A percentile compares a stretch with the other conserved stretches of the same genome.
phyloP scores from a whole-genome alignment of 2,113 vertebrate species.

The Regulus satrapa region DNA sequence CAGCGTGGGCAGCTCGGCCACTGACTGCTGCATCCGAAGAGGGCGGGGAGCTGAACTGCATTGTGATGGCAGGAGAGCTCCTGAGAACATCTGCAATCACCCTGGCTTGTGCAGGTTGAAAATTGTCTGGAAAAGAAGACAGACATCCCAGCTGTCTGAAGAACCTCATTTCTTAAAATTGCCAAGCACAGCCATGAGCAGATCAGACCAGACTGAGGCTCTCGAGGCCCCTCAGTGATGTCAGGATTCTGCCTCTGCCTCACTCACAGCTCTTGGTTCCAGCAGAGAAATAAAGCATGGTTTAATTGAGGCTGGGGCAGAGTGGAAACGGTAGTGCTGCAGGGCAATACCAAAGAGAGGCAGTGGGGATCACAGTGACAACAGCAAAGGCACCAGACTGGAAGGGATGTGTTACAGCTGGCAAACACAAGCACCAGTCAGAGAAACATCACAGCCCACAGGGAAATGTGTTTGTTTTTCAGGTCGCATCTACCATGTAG shows the following conservation, averaged over 20 bases:
- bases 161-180: not conserved
- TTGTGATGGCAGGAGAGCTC: not conserved
- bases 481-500: not conserved
- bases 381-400: not conserved
- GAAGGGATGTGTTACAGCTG: not conserved
- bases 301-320: not conserved
- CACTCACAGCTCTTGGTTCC: not conserved
- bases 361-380: not conserved
- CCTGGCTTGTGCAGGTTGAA: not conserved
- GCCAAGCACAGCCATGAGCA: not conserved
- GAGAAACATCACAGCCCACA: not conserved
- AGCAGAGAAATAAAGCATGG: not conserved
- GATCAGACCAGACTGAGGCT: not conserved
- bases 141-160: not conserved
- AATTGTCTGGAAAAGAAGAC: not conserved
- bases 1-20: not conserved
- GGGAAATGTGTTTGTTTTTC: not conserved
- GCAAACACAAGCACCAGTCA: not conserved
- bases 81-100: not conserved
- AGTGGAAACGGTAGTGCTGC: not conserved
- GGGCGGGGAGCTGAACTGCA: fast-evolving
- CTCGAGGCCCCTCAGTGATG: not conserved
- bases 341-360: not conserved
- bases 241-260: not conserved
- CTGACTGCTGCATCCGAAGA: fast-evolving